Base-by-base conservation (phyloP, 2,113 vertebrate species). In the Limnothrissa miodon region DNA sequence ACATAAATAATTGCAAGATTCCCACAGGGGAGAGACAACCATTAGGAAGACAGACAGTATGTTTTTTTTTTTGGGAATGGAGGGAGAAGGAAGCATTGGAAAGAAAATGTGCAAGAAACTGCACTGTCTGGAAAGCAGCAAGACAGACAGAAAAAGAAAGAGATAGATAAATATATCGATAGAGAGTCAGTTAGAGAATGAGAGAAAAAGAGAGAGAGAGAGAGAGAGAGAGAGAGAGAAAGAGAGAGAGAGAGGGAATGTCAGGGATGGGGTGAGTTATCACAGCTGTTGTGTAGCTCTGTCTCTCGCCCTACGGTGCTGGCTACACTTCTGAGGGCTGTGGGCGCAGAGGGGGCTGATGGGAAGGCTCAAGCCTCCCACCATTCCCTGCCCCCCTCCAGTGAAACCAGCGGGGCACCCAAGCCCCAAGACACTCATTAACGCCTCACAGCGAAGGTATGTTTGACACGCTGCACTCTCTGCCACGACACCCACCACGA, bases 281-380 rank as follows among this genome's bases (percentile, higher is more conserved):
- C 89, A 85, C 93, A 93, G 93, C 92, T 94, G 93, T 88, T 91
- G 88, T 83, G 85, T 90, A 86, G 83, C 88, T 80, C 45, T 83
- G 48, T 45, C 79, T 79, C 85, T 88, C 86, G 82, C 81, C 89
- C 84, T 82, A 89, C 87, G 90, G 90, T 91, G 84, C 90, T 93
- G 92, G 92, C 92, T 92, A 83, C 82, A 88, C 87, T 92, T 92
- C 91, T 92, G 80, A 93, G 86, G 51, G 81, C 85, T 84, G 86
- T 78, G 89, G 88, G 83, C 85, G 80, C 82, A 86, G 78, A 36
- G 10, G 46, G 89, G 89, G 87, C 59, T 45, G 59, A 81, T 44
- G 42, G 78, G 86, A 90, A 88, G 66, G 33, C 33, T 74, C 25
- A 15, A 74, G 87, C 86, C 88, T 91, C 90, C 89, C 91, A 82